Conservation (phyloP, 1,140 invertebrate genomes). For the Lineus longissimus region DNA sequence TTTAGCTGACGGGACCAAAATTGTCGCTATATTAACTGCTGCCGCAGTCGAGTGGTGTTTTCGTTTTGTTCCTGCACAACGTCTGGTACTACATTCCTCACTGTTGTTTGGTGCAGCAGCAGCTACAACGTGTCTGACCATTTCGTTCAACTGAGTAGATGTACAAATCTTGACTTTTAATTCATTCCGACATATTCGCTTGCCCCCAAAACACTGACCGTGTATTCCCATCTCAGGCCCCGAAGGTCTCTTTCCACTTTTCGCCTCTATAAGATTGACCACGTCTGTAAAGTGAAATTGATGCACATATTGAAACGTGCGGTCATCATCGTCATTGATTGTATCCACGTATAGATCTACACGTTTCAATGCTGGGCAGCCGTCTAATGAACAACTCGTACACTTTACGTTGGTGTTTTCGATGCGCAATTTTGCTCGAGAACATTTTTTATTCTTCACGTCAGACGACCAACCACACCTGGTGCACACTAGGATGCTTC, state of each 20-base stretch:
- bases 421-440: not conserved
- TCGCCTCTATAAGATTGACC: not conserved
- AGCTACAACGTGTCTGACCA: not conserved
- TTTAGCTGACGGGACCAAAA: too few relatives aligned
- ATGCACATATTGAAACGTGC: not conserved
- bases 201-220: not conserved
- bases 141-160: not conserved
- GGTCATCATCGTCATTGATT: not conserved
- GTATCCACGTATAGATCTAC: not conserved
- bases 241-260: not conserved
- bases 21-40: too few relatives aligned
- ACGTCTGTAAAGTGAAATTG: slow-evolving; percentile 1
- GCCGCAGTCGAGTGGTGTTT: too few relatives aligned
- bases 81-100: too few relatives aligned
- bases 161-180: not conserved
- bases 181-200: not conserved
- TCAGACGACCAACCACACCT: not conserved
- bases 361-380: not conserved
- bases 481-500: not conserved
- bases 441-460: not conserved
- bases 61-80: too few relatives aligned
- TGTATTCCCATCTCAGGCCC: not conserved
- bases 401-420: slow-evolving; percentile 6
- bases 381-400: slow-evolving; percentile 5
- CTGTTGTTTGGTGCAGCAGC: not conserved